These are phyloP conservation scores for Wasmannia auropunctata DNA, from an alignment of 1,140 invertebrate species.

Conservation along the genomic window DNA sequence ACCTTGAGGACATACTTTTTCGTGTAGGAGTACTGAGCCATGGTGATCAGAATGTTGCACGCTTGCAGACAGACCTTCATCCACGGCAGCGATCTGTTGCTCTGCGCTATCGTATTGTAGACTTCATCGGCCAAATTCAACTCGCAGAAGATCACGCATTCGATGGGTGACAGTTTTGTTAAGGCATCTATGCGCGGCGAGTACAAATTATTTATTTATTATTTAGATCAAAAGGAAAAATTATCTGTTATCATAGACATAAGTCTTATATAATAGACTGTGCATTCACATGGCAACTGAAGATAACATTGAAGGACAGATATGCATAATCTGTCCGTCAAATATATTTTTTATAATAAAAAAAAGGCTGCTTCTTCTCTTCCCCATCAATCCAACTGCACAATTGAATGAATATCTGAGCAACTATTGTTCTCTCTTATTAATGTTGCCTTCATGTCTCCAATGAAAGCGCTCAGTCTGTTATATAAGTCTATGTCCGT, in stretches of 20 bases:
- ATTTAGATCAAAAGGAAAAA: background rate
- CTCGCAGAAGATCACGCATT: slow-evolving; percentile 76
- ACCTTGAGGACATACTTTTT: slow-evolving; percentile 66
- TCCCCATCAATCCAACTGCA: too few relatives aligned
- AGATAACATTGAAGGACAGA: too few relatives aligned
- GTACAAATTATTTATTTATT: slow-evolving; percentile 18
- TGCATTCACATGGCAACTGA: too few relatives aligned
- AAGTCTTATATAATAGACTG: too few relatives aligned
- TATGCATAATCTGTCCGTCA: too few relatives aligned
- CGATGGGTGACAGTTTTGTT: slow-evolving; percentile 76
- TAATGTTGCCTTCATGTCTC: too few relatives aligned
- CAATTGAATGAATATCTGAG: too few relatives aligned
- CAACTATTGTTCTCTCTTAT: too few relatives aligned
- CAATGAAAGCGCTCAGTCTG: too few relatives aligned
- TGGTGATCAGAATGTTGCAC: slow-evolving; percentile 80
- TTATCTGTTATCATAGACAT: background rate
- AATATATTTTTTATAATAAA: too few relatives aligned
- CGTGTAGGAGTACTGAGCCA: slow-evolving; percentile 77
- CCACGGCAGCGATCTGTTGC: slow-evolving; percentile 81
- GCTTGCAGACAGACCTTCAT: slow-evolving; percentile 77
- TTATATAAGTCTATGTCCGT: too few relatives aligned
- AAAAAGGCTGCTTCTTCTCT: too few relatives aligned
- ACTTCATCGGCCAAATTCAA: slow-evolving; percentile 74
- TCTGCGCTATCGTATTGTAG: slow-evolving; percentile 74
- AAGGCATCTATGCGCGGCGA: slow-evolving; percentile 75